phyloP scores from a whole-genome alignment of 1,140 invertebrate species.

The Hirudo medicinalis region DNA sequence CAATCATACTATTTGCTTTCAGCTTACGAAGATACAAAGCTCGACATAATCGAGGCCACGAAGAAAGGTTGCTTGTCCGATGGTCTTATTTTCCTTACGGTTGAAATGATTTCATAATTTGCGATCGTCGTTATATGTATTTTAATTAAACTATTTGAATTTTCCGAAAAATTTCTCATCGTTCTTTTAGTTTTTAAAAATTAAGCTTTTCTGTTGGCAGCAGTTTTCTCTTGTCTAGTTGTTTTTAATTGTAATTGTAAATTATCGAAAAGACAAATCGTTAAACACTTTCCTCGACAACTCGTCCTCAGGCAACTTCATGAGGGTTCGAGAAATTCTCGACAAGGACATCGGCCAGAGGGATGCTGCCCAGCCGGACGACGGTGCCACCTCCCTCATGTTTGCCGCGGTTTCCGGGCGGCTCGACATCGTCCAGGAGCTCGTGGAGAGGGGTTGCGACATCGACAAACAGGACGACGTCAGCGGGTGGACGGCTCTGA shows the following conservation, averaged over 20 bases:
- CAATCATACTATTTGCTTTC: constrained; percentile 23
- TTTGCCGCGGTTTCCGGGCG: constrained; percentile 40
- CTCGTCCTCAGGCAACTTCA: constrained; percentile 31
- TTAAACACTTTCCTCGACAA: background rate
- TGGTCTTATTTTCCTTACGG: background rate
- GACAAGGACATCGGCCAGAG: constrained; percentile 33
- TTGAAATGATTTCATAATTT: background rate
- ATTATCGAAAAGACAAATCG: background rate
- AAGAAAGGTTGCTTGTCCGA: constrained; percentile 32
- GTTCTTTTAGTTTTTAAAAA: too few relatives aligned
- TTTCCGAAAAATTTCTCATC: too few relatives aligned
- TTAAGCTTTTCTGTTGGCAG: too few relatives aligned
- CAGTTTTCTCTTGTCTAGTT: background rate
- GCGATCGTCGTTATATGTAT: background rate
- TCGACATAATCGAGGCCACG: constrained; percentile 37
- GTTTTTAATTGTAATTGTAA: background rate
- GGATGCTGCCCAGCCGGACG: constrained; percentile 36
- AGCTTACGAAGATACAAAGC: constrained; percentile 36
- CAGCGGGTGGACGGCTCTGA: constrained; percentile 43
- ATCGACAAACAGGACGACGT: constrained; percentile 39
- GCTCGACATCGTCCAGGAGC: constrained; percentile 36
- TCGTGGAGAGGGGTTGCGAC: constrained; percentile 38
- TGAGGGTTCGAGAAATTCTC: constrained; percentile 34
- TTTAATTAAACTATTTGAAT: too few relatives aligned
- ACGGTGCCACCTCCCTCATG: constrained; percentile 42